A percentile compares a stretch with the other conserved stretches of the same genome.
Conservation (phyloP, 2,888 invertebrate species). For the Campoplex capitator region DNA sequence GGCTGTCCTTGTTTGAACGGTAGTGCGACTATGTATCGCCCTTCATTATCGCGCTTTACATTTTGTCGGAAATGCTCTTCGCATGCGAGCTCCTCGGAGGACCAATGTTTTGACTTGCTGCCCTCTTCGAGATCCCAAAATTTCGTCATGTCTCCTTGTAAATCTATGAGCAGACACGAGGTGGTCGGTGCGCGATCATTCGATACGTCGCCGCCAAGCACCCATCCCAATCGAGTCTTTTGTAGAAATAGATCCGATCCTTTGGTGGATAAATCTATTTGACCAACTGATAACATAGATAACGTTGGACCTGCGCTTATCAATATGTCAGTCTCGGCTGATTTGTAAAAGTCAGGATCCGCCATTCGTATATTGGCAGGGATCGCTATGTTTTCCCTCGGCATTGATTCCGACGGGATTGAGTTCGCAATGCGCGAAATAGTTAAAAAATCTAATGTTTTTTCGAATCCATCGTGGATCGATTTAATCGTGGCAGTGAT, state of each 20-base stretch:
- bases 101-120: neutral
- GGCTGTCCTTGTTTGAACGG: conserved; percentile 30
- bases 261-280: neutral
- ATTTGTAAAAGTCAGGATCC: conserved; percentile 7
- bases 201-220: neutral
- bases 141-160: neutral
- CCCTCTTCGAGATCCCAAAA: conserved; percentile 45
- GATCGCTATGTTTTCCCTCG: neutral
- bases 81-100: conserved; percentile 11
- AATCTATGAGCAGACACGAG: neutral
- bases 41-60: neutral
- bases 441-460: neutral
- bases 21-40: conserved; percentile 38
- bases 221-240: conserved; percentile 26
- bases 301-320: neutral
- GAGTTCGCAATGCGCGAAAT: neutral
- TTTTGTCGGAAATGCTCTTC: conserved; percentile 41
- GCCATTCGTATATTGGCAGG: neutral
- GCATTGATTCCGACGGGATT: neutral
- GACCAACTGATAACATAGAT: neutral
- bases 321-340: neutral
- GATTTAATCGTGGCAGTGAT: conserved; percentile 1
- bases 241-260: neutral
- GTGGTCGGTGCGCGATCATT: neutral
- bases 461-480: neutral